Base-by-base conservation (phyloP, 2,113 vertebrate species). In the Galemys pyrenaicus region DNA sequence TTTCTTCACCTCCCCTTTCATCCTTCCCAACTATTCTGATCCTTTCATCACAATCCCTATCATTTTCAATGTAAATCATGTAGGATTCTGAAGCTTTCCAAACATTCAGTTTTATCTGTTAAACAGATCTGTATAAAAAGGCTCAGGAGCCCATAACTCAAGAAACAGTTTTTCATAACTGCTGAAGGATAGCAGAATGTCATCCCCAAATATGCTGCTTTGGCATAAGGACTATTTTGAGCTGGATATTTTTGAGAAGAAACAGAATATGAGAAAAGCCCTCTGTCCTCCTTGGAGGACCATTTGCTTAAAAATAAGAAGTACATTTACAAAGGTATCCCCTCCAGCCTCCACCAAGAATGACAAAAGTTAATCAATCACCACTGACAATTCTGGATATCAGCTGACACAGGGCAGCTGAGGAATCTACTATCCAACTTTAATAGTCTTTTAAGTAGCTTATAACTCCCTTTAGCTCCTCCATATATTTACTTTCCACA, bases 41-140 rank as follows among this genome's bases (percentile, higher is more conserved):
- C 4, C 8, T 68, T 62, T 19, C 6, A 6, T 0, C 3, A 1
- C 16, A 39, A 70, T 1, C 6, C 20, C n/a, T 16, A 58, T 26
- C 5, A 28, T 41, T 87, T 35, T 46, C 44, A 41, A 22, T 4
- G 22, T 9, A 51, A 62, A 65, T 79, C 17, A 44, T 37, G 4
- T 0, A 51, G 28, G 30, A 19, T 30, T 44, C 17, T 37, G 17
- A 67, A 4, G 6, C 24, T 68, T 56, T 62, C 11, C 32, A 86
- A 79, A 44, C 49, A 22, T 1, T 49, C 35, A 51, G 16, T n/a
- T 54, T 94, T 19, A 41, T 35, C 10, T 32, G 51, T 20, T 39
- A 67, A 49, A 10, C 6, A 35, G 12, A 92, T 74, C 35, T 71
- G 3, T 1, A n/a, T 35, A 30, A 78, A 90, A 51, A 64, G 6